Conservation (phyloP, 2,888 invertebrate species). For the Caenorhabditis sp. region DNA sequence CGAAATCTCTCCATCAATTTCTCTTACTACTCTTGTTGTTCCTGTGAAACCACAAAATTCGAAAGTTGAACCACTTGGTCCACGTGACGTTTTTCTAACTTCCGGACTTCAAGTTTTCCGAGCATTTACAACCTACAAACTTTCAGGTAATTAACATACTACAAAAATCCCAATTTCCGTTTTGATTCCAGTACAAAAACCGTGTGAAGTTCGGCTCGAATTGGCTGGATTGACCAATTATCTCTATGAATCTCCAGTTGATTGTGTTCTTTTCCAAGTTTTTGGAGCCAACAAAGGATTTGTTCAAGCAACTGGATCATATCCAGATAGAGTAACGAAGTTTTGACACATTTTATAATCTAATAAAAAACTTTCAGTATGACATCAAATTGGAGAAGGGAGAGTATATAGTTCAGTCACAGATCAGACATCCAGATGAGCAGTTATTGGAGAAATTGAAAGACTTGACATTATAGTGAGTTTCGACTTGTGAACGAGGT, state of each 20-base stretch:
- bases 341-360: no score
- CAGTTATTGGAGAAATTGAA: conserved; percentile 84
- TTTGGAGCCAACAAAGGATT: conserved; percentile 89
- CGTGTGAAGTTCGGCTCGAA: conserved; percentile 72
- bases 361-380: no score
- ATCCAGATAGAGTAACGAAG: conserved; percentile 81
- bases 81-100: conserved; percentile 84
- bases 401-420: conserved; percentile 86
- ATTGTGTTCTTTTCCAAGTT: conserved; percentile 89
- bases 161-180: no score
- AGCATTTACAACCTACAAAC: conserved; percentile 84
- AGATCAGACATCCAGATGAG: conserved; percentile 88
- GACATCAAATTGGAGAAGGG: conserved; percentile 90
- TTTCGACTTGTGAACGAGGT: no score
- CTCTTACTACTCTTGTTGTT: conserved; percentile 37
- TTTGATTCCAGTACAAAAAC: conserved; percentile 60
- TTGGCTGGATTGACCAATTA: conserved; percentile 84
- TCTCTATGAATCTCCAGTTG: conserved; percentile 93
- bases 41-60: conserved; percentile 77
- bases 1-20: conserved; percentile 35
- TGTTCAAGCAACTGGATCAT: conserved; percentile 86
- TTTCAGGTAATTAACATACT: no score
- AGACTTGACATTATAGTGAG: conserved; percentile 77
- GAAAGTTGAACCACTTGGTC: conserved; percentile 82
- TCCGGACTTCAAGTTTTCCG: conserved; percentile 88